These are phyloP conservation scores for Eutrigla gurnardus DNA, from an alignment of 2,797 vertebrate genomes.

Conservation along the genomic window DNA sequence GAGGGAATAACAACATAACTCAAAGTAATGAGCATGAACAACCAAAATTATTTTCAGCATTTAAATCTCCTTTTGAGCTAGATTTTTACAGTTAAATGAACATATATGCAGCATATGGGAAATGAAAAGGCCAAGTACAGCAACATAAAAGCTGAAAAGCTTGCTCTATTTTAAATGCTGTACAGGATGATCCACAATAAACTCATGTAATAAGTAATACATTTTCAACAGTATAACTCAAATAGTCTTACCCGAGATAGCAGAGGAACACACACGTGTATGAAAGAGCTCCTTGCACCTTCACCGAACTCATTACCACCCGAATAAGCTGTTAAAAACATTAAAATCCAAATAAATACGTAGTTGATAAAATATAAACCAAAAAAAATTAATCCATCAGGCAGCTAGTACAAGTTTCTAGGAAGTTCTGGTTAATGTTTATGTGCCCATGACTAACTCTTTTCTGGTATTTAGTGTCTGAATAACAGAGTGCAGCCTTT, in stretches of 20 bases:
- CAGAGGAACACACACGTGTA: slow-evolving; percentile 92
- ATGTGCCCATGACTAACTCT: slow-evolving; percentile 5
- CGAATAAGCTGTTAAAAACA: slow-evolving; percentile 87
- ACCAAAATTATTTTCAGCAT: slow-evolving; percentile 8
- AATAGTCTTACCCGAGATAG: slow-evolving; percentile 92
- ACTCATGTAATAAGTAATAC: neutral
- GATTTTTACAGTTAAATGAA: slow-evolving; percentile 15
- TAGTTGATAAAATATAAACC: neutral
- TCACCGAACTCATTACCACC: slow-evolving; percentile 95
- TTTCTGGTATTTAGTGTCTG: slow-evolving; percentile 12
- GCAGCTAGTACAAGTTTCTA: neutral
- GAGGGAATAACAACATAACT: neutral
- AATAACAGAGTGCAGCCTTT: slow-evolving; percentile 42
- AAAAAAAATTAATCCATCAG: neutral
- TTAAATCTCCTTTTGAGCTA: slow-evolving; percentile 17
- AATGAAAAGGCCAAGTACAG: neutral
- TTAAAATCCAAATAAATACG: neutral
- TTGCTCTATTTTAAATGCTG: neutral
- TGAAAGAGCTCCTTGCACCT: slow-evolving; percentile 94
- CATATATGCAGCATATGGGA: slow-evolving; percentile 3
- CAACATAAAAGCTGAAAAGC: neutral
- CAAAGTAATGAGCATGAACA: slow-evolving; percentile 12
- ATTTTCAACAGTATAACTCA: neutral
- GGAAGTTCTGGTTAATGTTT: neutral
- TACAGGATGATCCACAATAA: neutral